Evolutionary conservation across 2,888 invertebrate genomes (phyloP).

Genomic region (Noctuana brunneofusca): DNA sequence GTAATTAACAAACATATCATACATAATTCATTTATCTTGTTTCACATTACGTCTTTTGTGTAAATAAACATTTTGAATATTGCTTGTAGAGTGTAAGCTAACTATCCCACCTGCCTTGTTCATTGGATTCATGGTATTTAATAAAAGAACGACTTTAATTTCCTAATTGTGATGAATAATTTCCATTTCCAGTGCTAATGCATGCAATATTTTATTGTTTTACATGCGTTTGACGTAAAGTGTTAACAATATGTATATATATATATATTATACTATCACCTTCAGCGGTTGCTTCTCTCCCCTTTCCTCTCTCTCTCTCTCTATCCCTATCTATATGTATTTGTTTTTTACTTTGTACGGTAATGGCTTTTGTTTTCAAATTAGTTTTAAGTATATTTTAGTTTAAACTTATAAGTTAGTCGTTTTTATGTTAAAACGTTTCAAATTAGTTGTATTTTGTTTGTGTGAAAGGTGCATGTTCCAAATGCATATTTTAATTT

Average conservation of each 20-base stretch:
- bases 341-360: constrained; percentile 46
- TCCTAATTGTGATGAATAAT: background rate
- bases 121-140: background rate
- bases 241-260: constrained; percentile 42
- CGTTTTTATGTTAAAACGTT: constrained; percentile 68
- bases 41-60: constrained; percentile 44
- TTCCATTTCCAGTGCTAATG: constrained; percentile 15
- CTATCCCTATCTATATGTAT: constrained; percentile 20
- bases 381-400: constrained; percentile 78
- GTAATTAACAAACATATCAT: constrained; percentile 81
- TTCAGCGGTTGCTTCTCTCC: constrained; percentile 62
- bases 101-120: background rate
- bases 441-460: constrained; percentile 72
- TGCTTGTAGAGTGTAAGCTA: constrained; percentile 24
- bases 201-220: constrained; percentile 36
- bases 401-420: constrained; percentile 67
- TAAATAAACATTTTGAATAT: constrained; percentile 27
- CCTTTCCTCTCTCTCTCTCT: constrained; percentile 13
- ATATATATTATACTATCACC: constrained; percentile 47
- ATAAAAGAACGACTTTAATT: background rate
- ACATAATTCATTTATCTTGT: constrained; percentile 67
- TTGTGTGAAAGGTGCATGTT: constrained; percentile 76
- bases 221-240: constrained; percentile 45
- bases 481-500: constrained; percentile 78
- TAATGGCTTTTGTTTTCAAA: constrained; percentile 77